Evolutionary conservation across 2,888 invertebrate genomes (phyloP).

Genomic region (Cantharis flavilabris): DNA sequence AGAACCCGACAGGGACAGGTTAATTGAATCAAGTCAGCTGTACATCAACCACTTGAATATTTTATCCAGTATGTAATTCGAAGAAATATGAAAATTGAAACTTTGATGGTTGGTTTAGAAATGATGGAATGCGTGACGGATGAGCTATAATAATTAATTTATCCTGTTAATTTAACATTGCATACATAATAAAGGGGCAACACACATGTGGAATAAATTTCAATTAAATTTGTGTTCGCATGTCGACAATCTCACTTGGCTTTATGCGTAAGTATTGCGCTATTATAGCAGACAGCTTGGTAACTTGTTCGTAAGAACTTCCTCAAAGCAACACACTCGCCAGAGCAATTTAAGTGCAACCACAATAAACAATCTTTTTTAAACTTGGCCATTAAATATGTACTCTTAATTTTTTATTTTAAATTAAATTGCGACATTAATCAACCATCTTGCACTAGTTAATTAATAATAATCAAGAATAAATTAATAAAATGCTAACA

Average conservation of each 20-base stretch:
- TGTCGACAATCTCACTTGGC: conserved; percentile 3
- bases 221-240: conserved; percentile 20
- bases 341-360: not conserved
- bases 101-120: not conserved
- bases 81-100: not conserved
- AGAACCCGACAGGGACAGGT: not conserved
- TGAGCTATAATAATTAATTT: conserved; percentile 13
- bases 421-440: not conserved
- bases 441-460: not conserved
- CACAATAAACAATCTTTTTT: not conserved
- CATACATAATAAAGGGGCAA: conserved; percentile 3
- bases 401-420: not conserved
- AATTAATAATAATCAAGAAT: not conserved
- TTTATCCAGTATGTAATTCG: not conserved
- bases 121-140: not conserved
- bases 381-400: not conserved
- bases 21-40: not conserved
- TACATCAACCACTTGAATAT: not conserved
- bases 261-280: not conserved
- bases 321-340: not conserved
- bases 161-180: conserved; percentile 15
- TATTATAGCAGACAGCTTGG: not conserved
- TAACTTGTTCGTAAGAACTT: not conserved
- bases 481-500: not conserved
- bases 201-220: conserved; percentile 19